Conservation (phyloP, 2,797 vertebrate genomes). For the Bothrops alternatus region DNA sequence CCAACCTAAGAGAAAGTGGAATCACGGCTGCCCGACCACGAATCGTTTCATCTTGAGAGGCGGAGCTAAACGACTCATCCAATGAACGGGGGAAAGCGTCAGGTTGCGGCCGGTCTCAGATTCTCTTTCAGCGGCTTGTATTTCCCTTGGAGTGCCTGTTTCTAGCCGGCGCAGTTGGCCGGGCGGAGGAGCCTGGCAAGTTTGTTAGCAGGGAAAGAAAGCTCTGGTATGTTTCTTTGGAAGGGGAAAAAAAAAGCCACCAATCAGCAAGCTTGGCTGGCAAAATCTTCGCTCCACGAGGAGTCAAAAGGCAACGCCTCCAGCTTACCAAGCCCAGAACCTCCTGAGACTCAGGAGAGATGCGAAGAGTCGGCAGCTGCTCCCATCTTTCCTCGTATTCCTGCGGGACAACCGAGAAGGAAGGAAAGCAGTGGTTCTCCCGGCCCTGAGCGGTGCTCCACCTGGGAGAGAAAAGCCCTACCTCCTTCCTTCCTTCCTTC, state of each 20-base stretch:
- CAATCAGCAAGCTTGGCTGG: not conserved
- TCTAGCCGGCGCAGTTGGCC: not conserved
- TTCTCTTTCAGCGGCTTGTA: constrained; percentile 32
- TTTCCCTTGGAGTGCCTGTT: not conserved
- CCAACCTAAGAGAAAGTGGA: constrained; percentile 46
- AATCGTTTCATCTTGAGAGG: constrained; percentile 7
- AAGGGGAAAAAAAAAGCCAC: not conserved
- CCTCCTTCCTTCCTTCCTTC: not conserved
- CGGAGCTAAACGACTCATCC: constrained; percentile 38
- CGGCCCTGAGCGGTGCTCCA: not conserved
- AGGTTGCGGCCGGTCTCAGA: constrained; percentile 45
- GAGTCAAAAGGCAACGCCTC: not conserved
- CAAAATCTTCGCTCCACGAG: not conserved
- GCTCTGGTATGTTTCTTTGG: not conserved
- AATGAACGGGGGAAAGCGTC: constrained; percentile 64
- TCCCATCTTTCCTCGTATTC: not conserved
- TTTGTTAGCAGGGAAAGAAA: not conserved
- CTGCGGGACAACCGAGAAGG: not conserved
- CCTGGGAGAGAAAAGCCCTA: no score
- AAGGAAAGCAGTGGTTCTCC: not conserved
- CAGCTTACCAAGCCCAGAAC: not conserved
- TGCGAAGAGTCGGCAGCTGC: not conserved
- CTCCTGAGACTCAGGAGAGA: not conserved
- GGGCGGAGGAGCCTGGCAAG: not conserved
- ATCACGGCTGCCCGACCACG: not conserved